phyloP scores from a whole-genome alignment of 2,113 vertebrate species.

The Eolophus roseicapilla region DNA sequence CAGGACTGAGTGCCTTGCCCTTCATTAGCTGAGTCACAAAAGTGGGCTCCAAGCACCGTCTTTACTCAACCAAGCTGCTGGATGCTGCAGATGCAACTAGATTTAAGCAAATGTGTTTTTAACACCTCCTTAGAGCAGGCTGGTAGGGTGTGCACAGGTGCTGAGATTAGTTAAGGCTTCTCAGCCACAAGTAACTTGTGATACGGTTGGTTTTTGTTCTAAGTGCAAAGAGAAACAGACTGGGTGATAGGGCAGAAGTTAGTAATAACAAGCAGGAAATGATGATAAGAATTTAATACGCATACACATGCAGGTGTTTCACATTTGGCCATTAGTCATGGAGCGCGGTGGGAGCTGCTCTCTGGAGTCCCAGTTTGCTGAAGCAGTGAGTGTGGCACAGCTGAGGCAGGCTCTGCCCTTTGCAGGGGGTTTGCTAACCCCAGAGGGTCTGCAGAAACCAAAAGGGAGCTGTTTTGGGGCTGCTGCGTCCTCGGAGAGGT shows the following conservation, averaged over 20 bases:
- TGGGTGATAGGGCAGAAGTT: background rate
- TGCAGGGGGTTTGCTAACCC: background rate
- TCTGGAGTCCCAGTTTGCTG: background rate
- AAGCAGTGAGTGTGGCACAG: background rate
- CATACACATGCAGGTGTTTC: constrained; percentile 19
- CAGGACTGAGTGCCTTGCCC: background rate
- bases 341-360: background rate
- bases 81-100: background rate
- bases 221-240: background rate
- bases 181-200: background rate
- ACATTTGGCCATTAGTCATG: constrained; percentile 7
- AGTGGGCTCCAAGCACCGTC: accelerated
- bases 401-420: background rate
- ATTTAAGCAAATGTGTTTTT: background rate
- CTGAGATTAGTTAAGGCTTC: background rate
- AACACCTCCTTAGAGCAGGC: background rate
- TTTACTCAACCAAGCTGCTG: background rate
- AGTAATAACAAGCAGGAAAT: constrained; percentile 55
- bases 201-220: background rate
- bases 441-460: background rate
- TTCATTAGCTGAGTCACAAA: background rate
- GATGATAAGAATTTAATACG: background rate
- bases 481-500: background rate
- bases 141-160: constrained; percentile 8
- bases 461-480: background rate